These are phyloP conservation scores for Sebastes paucispinis DNA, from an alignment of 2,797 vertebrate species.

Conservation along the genomic window DNA sequence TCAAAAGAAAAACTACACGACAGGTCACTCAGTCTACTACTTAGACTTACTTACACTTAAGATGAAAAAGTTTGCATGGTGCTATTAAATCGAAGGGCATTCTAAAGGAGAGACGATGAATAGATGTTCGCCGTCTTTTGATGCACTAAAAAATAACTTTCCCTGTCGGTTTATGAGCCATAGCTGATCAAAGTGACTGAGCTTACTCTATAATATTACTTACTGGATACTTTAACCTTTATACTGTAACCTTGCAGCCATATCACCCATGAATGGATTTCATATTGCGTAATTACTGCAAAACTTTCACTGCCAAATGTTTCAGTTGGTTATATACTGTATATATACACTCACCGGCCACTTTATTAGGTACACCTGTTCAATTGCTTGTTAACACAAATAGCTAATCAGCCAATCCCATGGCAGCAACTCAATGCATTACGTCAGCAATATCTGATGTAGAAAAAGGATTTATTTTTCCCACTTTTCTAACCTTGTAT, in stretches of 20 bases:
- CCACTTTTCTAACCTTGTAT: background rate
- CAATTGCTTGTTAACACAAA: too few species aligned
- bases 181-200: constrained; percentile 50
- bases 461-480: background rate
- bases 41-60: background rate
- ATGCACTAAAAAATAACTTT: constrained; percentile 50
- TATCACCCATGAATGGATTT: background rate
- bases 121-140: constrained; percentile 39
- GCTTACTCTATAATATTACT: constrained; percentile 22
- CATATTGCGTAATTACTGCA: background rate
- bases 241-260: constrained; percentile 29
- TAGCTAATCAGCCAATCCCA: too few species aligned
- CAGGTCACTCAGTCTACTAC: constrained; percentile 13
- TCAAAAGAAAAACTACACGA: constrained; percentile 11
- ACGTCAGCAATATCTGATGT: background rate
- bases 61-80: constrained; percentile 23
- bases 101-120: constrained; percentile 50
- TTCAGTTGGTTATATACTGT: background rate
- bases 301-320: background rate
- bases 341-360: too few species aligned
- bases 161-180: constrained; percentile 48
- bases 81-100: constrained; percentile 50
- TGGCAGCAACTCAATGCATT: too few species aligned
- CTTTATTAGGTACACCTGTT: too few species aligned
- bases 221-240: constrained; percentile 34